Evolutionary conservation across 2,113 vertebrate genomes (phyloP), one percentile per base, ranked within the genome.

Genomic region (Cyrtonyx montezumae): DNA sequence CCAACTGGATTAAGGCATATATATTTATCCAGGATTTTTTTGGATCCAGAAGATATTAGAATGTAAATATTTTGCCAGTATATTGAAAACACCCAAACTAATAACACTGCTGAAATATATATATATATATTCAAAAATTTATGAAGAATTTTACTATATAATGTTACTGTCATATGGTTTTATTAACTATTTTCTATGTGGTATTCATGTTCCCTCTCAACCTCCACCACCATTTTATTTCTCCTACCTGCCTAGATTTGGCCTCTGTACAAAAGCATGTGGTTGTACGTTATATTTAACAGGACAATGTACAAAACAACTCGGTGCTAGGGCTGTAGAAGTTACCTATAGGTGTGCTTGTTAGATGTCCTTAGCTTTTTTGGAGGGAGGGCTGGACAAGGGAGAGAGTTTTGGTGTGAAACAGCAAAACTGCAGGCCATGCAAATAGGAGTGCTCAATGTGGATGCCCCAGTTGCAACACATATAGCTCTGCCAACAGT

Each of bases 131-230:
- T 92, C 61, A 94, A 96, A 97, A 94, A 95, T 97, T 96, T 97
- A 97, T 96, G 95, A 95, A 97, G 89, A 97, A 96, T 98, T 98
- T 97, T 98, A 97, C 97, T 98, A 98, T 97, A 97, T 94, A 95
- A 97, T 91, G 95, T 97, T 96, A 88, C 93, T 96, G 97, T 97
- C 97, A 97, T 84, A 96, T 91, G 96, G 96, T 93, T 98, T 98
- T 98, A 96, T 97, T 97, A 97, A 95, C 95, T 97, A 94, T 98
- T 98, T 98, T 98, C 94, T 97, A 97, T 97, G 96, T 98, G 94
- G 88, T 95, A 96, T 95, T 91, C 94, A 95, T 87, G 83, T 88
- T 96, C 65, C 90, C 48, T 37, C 79, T 56, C 25, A 7, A 40
- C 3, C 6, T 66, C 84, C 87, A 2, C 91, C 93, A 93, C 91